Evolutionary conservation across 2,888 invertebrate genomes (phyloP), one percentile per base, ranked within the genome.

Genomic region (Ptilodon capucinus): DNA sequence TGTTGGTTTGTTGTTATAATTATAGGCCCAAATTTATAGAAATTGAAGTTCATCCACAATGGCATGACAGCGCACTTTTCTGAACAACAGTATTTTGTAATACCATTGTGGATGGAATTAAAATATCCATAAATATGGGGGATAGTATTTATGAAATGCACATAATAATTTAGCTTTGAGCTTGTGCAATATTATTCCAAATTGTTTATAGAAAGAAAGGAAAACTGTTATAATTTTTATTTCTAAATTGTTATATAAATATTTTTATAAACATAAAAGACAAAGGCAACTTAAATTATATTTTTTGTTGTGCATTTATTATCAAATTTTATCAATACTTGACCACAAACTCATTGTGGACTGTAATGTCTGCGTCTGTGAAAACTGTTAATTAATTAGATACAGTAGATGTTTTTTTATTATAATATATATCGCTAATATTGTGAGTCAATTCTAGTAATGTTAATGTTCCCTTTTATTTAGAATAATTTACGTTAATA

Each of bases 231-330:
- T 84, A 74, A 80, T 89, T 84, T 86, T 87, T 84, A 87, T 87
- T 88, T 89, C 88, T 82, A 88, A 89, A 89, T 88, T 88, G 84
- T 89, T 89, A 86, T 84, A 85, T 75, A 76, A 78, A 82, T 88
- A 88, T 89, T 86, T 89, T 87, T 88, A 74, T 86, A 86, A 85
- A 78, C 81, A 59, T 84, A 87, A 89, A 90, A 90, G 90, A 90
- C 90, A 86, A 84, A 83, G 84, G 82, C 89, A 85, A 89, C 87
- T 82, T 81, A 82, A 87, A 88, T 86, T 81, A 73, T 87, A 85
- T 87, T 91, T n/a, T 90, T 84, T 84, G 87, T 89, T 90, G 90
- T 90, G 90, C 90, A 91, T 91, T 91, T 91, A 91, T 85, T 87
- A 82, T 81, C 75, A 86, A 84, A 81, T 81, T 83, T 82, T 86